phyloP scores from a whole-genome alignment of 2,797 vertebrate species.

The Clarias fuscus region DNA sequence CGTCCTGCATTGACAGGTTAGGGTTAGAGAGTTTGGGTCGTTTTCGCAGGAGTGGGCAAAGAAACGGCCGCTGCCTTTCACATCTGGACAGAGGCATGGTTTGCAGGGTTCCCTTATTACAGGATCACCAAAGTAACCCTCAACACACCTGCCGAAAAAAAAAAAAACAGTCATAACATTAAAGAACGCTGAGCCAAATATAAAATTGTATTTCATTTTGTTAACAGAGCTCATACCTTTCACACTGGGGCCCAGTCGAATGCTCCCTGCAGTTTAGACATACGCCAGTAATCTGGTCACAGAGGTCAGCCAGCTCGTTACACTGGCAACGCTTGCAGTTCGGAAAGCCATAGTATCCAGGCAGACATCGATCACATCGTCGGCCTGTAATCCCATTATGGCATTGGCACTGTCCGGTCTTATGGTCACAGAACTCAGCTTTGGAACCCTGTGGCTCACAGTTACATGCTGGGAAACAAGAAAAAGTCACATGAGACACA shows the following conservation, averaged over 20 bases:
- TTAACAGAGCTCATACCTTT: constrained; percentile 68
- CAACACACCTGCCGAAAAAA: constrained; percentile 72
- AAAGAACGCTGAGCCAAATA: neutral
- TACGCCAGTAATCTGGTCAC: constrained; percentile 71
- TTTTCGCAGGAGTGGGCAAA: constrained; percentile 82
- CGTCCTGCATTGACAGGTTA: constrained; percentile 75
- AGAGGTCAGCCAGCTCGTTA: constrained; percentile 74
- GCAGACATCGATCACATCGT: constrained; percentile 74
- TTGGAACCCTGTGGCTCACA: constrained; percentile 79
- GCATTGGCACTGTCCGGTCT: constrained; percentile 82
- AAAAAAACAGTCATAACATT: neutral
- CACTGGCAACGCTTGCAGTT: constrained; percentile 78
- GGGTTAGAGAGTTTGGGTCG: constrained; percentile 67
- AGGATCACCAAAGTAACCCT: constrained; percentile 82
- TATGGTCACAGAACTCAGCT: constrained; percentile 77
- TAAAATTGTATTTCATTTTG: neutral
- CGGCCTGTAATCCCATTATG: constrained; percentile 67
- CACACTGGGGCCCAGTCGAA: constrained; percentile 74
- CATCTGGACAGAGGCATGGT: constrained; percentile 82
- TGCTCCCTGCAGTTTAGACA: constrained; percentile 76
- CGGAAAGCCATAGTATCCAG: constrained; percentile 82
- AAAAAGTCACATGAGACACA: neutral
- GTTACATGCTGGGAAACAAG: constrained; percentile 73
- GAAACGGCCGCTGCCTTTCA: constrained; percentile 73
- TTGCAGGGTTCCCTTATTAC: constrained; percentile 69